Evolutionary conservation across 2,113 vertebrate species (phyloP).

Genomic region (Mustela nigripes): DNA sequence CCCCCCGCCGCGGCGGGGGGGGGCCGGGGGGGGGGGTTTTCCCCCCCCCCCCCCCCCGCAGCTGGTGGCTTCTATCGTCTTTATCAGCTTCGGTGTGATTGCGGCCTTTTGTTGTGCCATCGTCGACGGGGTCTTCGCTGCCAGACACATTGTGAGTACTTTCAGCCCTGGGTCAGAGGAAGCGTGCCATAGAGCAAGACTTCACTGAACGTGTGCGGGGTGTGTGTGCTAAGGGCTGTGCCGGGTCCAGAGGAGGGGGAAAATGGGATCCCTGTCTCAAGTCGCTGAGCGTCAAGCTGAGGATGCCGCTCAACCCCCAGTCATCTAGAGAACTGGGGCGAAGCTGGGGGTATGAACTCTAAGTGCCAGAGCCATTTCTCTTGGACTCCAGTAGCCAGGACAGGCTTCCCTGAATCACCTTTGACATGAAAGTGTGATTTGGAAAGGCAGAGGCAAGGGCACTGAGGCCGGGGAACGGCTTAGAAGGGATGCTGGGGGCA

Average conservation of each 20-base stretch:
- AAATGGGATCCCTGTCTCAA: not conserved
- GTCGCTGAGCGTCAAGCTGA: not conserved
- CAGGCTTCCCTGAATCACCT: not conserved
- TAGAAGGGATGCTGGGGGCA: not conserved
- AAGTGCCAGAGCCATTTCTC: not conserved
- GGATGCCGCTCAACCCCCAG: not conserved
- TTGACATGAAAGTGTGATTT: not conserved
- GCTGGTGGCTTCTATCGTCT: slow-evolving; percentile 99
- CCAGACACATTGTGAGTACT: slow-evolving; percentile 98
- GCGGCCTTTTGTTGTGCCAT: slow-evolving; percentile 99
- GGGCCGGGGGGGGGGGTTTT: too few species aligned
- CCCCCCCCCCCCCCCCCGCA: slow-evolving; percentile 84
- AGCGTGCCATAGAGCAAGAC: too few species aligned
- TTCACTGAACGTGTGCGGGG: not conserved
- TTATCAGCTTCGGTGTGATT: slow-evolving; percentile 99
- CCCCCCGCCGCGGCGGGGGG: too few species aligned
- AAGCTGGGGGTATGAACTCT: not conserved
- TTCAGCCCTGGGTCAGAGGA: not conserved
- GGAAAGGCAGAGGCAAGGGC: not conserved
- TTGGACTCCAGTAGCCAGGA: not conserved
- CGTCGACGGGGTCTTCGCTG: slow-evolving; percentile 98
- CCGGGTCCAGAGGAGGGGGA: not conserved
- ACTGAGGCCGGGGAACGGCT: not conserved
- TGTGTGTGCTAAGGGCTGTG: not conserved
- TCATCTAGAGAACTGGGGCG: not conserved